Conservation (phyloP, 2,113 vertebrate species). For the Zosterops hypoxanthus region DNA sequence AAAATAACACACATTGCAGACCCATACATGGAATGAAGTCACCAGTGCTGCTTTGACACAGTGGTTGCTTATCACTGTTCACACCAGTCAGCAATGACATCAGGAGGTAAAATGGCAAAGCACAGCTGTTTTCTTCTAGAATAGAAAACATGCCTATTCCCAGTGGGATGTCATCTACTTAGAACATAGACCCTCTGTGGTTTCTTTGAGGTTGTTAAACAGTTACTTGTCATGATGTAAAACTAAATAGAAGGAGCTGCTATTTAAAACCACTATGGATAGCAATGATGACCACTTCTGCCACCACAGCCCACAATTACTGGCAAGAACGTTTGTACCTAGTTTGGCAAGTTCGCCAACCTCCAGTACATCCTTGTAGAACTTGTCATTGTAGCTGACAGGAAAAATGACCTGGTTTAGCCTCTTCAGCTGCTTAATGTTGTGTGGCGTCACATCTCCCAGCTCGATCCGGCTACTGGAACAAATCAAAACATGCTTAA, state of each 20-base stretch:
- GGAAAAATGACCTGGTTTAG: constrained; percentile 99
- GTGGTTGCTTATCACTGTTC: not conserved
- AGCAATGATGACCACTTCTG: not conserved
- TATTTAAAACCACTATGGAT: not conserved
- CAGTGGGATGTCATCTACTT: not conserved
- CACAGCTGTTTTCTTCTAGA: not conserved
- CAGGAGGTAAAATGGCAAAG: not conserved
- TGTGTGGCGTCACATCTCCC: constrained; percentile 99
- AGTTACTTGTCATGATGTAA: not conserved
- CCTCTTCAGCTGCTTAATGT: constrained; percentile 99
- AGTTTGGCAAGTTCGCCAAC: constrained; percentile 98
- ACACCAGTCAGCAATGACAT: not conserved
- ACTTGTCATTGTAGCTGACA: constrained; percentile 99
- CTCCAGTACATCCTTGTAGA: constrained; percentile 99
- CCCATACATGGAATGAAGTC: not conserved
- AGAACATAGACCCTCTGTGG: not conserved
- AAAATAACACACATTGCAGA: not conserved
- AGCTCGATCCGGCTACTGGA: constrained; percentile 99
- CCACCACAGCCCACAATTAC: constrained; percentile 1
- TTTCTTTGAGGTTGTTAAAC: not conserved
- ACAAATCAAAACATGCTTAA: constrained; percentile 94
- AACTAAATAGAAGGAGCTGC: not conserved
- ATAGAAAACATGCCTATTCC: not conserved
- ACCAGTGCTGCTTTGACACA: not conserved
- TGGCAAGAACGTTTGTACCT: constrained; percentile 78